A percentile compares a stretch with the other conserved stretches of the same genome.
Conservation (phyloP, 2,113 vertebrate species). For the Onychostruthus taczanowskii region DNA sequence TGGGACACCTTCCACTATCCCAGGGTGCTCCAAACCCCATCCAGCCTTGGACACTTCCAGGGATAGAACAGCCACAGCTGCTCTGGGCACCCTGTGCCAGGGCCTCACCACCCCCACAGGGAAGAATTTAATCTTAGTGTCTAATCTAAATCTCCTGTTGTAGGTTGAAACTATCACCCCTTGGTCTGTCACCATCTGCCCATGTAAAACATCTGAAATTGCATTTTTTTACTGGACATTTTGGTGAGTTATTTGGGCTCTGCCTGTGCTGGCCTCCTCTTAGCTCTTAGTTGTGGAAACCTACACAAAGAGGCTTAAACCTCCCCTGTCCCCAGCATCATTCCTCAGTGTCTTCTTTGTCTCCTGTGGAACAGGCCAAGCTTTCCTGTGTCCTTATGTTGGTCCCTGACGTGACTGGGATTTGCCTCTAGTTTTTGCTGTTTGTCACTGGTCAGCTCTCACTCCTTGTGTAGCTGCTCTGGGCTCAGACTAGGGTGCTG, state of each 20-base stretch:
- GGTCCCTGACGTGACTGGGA: background rate
- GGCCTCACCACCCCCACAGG: background rate
- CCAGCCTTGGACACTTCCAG: background rate
- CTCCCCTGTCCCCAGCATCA: background rate
- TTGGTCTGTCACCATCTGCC: background rate
- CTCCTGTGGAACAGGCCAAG: background rate
- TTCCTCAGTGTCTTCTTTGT: background rate
- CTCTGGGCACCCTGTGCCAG: background rate
- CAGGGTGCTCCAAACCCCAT: background rate
- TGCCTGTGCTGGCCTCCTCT: background rate
- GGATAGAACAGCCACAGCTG: background rate
- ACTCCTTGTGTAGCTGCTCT: background rate
- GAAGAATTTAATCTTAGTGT: too few relatives aligned
- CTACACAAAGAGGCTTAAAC: background rate
- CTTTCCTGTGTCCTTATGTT: rapidly evolving
- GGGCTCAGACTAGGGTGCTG: background rate
- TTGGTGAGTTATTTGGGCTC: background rate
- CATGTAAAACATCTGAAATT: background rate
- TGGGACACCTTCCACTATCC: background rate
- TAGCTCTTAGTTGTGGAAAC: background rate
- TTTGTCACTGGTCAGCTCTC: background rate
- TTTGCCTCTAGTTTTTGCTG: background rate
- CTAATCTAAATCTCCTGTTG: background rate
- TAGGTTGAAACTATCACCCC: background rate
- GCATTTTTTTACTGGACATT: background rate